A percentile compares a stretch with the other conserved stretches of the same genome.
Evolutionary conservation across 1,140 invertebrate genomes (phyloP).

Genomic region (Pectinophora gossypiella): DNA sequence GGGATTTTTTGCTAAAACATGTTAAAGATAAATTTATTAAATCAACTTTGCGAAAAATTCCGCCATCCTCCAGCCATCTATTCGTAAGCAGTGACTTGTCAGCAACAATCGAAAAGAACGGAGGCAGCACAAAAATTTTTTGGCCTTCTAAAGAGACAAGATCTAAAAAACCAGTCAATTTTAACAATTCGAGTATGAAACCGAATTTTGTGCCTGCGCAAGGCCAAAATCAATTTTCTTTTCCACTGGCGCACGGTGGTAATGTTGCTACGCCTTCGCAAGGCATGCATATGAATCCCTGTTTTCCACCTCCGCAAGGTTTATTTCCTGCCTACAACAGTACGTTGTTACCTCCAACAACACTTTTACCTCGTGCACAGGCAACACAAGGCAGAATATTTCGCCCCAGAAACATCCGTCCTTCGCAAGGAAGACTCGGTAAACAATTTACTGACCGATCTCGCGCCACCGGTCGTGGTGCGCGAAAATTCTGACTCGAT

Average conservation of each 20-base stretch:
- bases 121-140: background rate
- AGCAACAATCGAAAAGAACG: background rate
- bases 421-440: background rate
- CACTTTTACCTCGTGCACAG: background rate
- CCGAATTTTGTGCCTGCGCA: background rate
- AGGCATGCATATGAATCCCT: background rate
- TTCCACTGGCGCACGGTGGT: background rate
- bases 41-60: conserved; percentile 9
- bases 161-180: background rate
- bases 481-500: conserved; percentile 13
- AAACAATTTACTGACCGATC: background rate
- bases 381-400: background rate
- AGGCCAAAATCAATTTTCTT: background rate
- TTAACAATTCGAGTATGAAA: background rate
- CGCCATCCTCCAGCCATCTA: conserved; percentile 1
- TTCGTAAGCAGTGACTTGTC: background rate
- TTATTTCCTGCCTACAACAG: background rate
- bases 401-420: background rate
- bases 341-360: background rate
- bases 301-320: background rate
- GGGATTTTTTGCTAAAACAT: conserved; percentile 3
- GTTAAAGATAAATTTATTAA: conserved; percentile 8
- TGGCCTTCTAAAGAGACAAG: background rate
- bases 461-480: background rate
- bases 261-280: background rate